Base-by-base conservation (phyloP, 1,140 invertebrate species). In the Drosophila equinoxialis region DNA sequence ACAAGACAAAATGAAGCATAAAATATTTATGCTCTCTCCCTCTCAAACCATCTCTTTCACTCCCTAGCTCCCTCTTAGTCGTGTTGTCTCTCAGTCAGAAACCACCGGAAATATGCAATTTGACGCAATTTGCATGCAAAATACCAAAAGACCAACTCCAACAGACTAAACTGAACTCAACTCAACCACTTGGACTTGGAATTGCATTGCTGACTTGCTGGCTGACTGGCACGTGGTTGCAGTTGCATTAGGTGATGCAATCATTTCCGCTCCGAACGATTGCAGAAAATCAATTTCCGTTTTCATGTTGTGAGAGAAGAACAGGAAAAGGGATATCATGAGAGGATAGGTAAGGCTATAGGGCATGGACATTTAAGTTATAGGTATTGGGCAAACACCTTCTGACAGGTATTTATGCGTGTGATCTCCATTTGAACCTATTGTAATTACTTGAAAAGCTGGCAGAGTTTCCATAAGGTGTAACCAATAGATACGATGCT, bases 91-190 rank as follows among this genome's bases (percentile, higher is more conserved):
- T 14, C 45, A 51, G 45, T 20, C 35, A 37, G 48, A 69, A 68
- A 79, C 74, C 71, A 89, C 83, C 83, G 83, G 83, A 87, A 87
- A 87, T 87, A 87, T 83, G 84, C 83, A 87, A 87, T 89, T 87
- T 87, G 83, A 87, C 84, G 83, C 85, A 87, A 87, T 89, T 87
- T 87, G 83, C 83, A 87, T 87, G 73, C 77, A 83, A 79, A 61
- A 60, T 59, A 30, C 33, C 63, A 66, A 63, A 62, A 71, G 63
- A 39, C 54, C 42, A 26, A 65, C 30, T 64, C 65, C 65, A 74
- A 73, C 70, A 79, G 58, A 41, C 33, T 42, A 41, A 65, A 48
- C 13, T 10, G 13, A 26, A 13, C 7, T n/a, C 17, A 26, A 13
- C 7, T 20, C 13, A 33, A 51, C 70, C 20, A 65, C 54, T 23